phyloP scores from a whole-genome alignment of 2,797 vertebrate genomes.

The Lepus oiostolus region DNA sequence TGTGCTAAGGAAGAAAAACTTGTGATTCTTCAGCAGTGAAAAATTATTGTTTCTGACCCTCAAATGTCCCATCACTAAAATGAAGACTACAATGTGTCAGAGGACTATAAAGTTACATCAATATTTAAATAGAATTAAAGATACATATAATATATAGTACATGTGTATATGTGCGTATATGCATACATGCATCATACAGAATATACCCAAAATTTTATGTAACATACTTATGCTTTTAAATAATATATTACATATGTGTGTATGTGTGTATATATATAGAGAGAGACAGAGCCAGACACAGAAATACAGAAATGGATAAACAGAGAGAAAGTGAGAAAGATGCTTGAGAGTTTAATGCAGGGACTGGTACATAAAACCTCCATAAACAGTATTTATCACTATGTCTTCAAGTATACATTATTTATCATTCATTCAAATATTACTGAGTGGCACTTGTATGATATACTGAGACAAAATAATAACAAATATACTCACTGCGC shows the following conservation, averaged over 20 bases:
- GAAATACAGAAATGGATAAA: background rate
- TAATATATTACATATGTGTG: background rate
- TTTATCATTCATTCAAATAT: background rate
- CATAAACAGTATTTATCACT: background rate
- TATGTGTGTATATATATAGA: background rate
- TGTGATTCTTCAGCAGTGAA: background rate
- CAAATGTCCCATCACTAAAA: constrained; percentile 10
- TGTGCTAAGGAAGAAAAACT: background rate
- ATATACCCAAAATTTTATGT: background rate
- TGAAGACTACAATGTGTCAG: background rate
- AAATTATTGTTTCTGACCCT: background rate
- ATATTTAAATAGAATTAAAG: background rate
- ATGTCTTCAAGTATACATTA: background rate
- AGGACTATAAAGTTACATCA: background rate
- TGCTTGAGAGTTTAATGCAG: background rate
- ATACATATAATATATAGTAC: background rate
- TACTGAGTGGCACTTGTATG: background rate
- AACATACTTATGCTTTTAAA: background rate
- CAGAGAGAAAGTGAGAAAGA: background rate
- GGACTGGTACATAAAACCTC: background rate
- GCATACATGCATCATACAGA: background rate
- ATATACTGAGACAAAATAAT: background rate
- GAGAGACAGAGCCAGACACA: background rate
- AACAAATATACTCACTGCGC: background rate
- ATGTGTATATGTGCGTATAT: background rate